A percentile compares a stretch with the other conserved stretches of the same genome.
Conservation (phyloP, 2,113 vertebrate species). For the Cochlearius cochlearius region DNA sequence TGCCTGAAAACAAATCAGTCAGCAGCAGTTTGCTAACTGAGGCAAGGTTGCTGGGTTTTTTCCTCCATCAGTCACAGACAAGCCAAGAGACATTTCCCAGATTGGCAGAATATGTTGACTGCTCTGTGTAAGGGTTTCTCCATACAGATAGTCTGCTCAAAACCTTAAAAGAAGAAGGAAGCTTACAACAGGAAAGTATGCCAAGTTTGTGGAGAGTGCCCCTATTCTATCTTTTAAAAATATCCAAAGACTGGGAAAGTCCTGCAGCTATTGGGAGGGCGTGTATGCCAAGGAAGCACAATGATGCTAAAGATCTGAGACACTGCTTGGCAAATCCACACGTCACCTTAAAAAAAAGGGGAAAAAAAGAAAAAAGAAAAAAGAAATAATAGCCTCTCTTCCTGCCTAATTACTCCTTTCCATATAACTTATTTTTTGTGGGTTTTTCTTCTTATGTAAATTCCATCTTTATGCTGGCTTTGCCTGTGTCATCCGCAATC, state of each 20-base stretch:
- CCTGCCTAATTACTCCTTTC: background rate
- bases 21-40: background rate
- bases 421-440: accelerated
- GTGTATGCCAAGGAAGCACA: background rate
- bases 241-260: background rate
- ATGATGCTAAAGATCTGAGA: background rate
- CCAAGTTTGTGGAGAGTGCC: background rate
- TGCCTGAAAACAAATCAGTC: background rate
- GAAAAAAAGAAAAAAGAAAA: accelerated
- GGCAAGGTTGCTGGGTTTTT: background rate
- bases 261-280: background rate
- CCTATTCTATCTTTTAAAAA: background rate
- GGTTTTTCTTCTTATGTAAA: background rate
- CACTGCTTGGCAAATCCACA: background rate
- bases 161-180: background rate
- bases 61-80: background rate
- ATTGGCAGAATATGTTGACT: background rate
- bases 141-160: background rate
- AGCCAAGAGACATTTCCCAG: background rate
- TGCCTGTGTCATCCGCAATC: background rate
- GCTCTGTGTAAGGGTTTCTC: background rate
- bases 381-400: accelerated
- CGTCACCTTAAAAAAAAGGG: accelerated
- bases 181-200: background rate
- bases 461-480: background rate